Base-by-base conservation (phyloP, 2,797 vertebrate genomes). In the Oryzias dopingdopingensis region DNA sequence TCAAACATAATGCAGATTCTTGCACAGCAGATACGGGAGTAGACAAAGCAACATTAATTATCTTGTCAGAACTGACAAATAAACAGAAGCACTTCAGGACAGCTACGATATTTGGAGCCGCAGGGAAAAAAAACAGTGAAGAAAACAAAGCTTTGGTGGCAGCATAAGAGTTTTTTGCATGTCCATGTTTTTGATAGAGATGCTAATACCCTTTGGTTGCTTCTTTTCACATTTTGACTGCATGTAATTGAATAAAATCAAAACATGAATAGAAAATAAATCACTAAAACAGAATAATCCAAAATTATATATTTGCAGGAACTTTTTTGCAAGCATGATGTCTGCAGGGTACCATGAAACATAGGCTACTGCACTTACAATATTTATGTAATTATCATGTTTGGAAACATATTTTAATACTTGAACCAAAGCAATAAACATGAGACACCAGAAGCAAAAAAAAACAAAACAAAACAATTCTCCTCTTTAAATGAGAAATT, bases 41-140 rank as follows among this genome's bases (percentile, higher is more conserved):
- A 82, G 81, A 88, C 80, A 79, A 84, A 66, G 68, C 72, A 80
- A 74, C 63, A 77, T 82, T 83, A 78, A 89, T 90, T 88, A 90
- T 87, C 82, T 83, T 84, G 87, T 90, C 88, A 86, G 52, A 75
- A 70, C 77, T 85, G 86, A 88, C 82, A 86, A 80, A 89, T 86
- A 85, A 90, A 91, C 73, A 72, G 62, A 81, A 70, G 76, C 72
- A 82, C 73, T 79, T 74, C 56, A 65, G 65, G 16, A 46, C 45
- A 62, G 49, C 61, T 20, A 22, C 18, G 14, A 46, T 46, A 67
- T 54, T 55, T 18, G 16, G 22, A 12, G 46, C 58, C 55, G 42
- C 1, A 4, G 52, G 48, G 18, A 22, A 67, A 48, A 61, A 24
- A 18, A 67, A 48, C 59, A 18, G 20, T 57, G 62, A 59, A 53